phyloP scores from a whole-genome alignment of 2,797 vertebrate genomes.

The Pagetopsis macropterus region DNA sequence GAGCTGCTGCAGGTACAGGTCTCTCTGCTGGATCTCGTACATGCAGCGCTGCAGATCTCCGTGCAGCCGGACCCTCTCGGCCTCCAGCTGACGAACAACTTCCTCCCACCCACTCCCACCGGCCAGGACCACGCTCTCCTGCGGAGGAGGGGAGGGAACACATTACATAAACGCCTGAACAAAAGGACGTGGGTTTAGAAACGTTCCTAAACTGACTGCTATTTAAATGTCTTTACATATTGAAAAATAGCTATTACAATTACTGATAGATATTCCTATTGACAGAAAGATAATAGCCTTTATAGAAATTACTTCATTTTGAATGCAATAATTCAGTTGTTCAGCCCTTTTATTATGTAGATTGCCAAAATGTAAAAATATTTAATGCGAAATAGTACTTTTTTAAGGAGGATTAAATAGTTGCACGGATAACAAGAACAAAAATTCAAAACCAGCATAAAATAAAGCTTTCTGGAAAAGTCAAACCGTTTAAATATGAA shows the following conservation, averaged over 20 bases:
- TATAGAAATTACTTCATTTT: too few relatives aligned
- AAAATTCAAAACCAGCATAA: neutral
- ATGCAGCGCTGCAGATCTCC: slow-evolving; percentile 85
- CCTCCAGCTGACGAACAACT: slow-evolving; percentile 64
- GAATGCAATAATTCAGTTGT: too few relatives aligned
- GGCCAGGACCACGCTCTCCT: slow-evolving; percentile 72
- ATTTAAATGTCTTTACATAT: neutral
- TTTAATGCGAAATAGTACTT: too few relatives aligned
- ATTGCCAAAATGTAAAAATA: too few relatives aligned
- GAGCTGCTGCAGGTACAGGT: slow-evolving; percentile 85
- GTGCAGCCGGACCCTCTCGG: slow-evolving; percentile 81
- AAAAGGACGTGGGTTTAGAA: neutral
- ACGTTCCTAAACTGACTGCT: too few relatives aligned
- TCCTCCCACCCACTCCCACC: slow-evolving; percentile 64
- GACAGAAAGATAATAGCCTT: too few relatives aligned
- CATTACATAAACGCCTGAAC: neutral
- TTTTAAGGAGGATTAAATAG: neutral
- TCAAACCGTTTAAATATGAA: neutral
- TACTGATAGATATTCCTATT: too few relatives aligned
- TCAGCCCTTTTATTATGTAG: too few relatives aligned
- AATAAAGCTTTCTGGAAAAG: neutral
- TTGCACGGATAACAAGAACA: too few relatives aligned
- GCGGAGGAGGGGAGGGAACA: neutral
- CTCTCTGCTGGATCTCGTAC: slow-evolving; percentile 88
- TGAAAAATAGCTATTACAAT: too few relatives aligned